Evolutionary conservation across 2,888 invertebrate species (phyloP), one percentile per base, ranked within the genome.

Genomic region (Prosopocoilus inquinatus): DNA sequence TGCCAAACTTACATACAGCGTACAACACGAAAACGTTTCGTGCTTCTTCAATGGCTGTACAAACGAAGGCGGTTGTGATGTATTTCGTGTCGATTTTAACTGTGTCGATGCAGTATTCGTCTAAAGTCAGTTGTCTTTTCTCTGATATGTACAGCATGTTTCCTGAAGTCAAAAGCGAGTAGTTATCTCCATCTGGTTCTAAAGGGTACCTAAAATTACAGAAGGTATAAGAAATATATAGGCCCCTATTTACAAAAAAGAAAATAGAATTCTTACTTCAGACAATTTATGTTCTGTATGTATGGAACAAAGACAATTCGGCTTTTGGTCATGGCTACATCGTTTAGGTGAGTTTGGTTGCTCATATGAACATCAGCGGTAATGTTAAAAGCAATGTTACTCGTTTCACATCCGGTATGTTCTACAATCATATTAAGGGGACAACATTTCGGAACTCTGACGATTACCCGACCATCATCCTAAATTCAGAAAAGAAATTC

Each of bases 371-470:
- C 48, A 34, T 61, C 48, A 9, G 66, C 44, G 0, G 47, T 48
- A 1, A 61, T 59, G 41, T 58, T 33, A 50, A 67, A 64, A 1
- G 13, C 4, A 12, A 53, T 15, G 12, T 50, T 20, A 7, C 38
- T 53, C 9, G 35, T 47, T 28, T 16, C 4, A 50, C 66, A 67
- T n/a, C 63, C 62, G 13, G 11, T 1, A 2, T 7, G 7, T 1
- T 51, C 35, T 13, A 66, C 45, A 5, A 63, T 55, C 33, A 56
- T n/a, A 13, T 49, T 33, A 7, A 59, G 16, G 1, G 63, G 58
- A 47, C 53, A 70, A 48, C 71, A 71, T 60, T 70, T 70, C 13
- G 66, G 67, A 4, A 70, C 57, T 5, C 66, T 61, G 41, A 65
- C 63, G 9, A 66, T 61, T 9, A 35, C 39, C 16, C 57, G 61